Base-by-base conservation (phyloP, 2,888 invertebrate genomes). In the Acanthosoma haemorrhoidale region DNA sequence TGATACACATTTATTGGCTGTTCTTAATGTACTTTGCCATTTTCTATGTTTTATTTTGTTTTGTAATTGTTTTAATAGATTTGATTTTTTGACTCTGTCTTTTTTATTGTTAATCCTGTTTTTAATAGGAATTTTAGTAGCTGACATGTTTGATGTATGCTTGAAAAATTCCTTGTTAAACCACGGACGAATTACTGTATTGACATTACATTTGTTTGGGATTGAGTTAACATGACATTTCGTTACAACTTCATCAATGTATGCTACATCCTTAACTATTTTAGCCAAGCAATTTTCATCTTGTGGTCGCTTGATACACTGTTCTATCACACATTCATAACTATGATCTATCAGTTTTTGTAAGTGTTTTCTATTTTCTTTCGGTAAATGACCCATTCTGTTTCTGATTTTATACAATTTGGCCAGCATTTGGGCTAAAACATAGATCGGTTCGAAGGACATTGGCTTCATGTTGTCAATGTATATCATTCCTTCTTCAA, bases 341-440 rank as follows among this genome's bases (percentile, higher is more conserved):
- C 11, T 25, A 11, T 31, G 39, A n/a, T 8, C 41, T 29, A 41
- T 64, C 5, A 41, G 29, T 11, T 31, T 64, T 11, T 64, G 15
- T 2, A 25, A 15, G 15, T 11, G 8, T 9, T 64, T 39, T 64
- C 41, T 41, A 16, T 41, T 9, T 16, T 64, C 41, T 21, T 29
- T 36, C 5, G 64, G 64, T 15, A 36, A 21, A 11, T 41, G n/a
- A 13, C 31, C 29, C 15, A 64, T 13, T 25, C 39, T 25, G 21
- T 64, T 39, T 16, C 39, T 64, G 21, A 39, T 11, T 41, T 64
- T 38, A 16, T 64, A 64, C 6, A 64, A 29, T 11, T 29, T 38
- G 11, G 41, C 64, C 29, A 41, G 64, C 38, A 64, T 64, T 64
- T 64, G 64, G 0, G 41, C 64, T 31, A 64, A 64, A n/a, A 64